A percentile compares a stretch with the other conserved stretches of the same genome.
Evolutionary conservation across 1,140 invertebrate genomes (phyloP).

Genomic region (Camponotus floridanus): DNA sequence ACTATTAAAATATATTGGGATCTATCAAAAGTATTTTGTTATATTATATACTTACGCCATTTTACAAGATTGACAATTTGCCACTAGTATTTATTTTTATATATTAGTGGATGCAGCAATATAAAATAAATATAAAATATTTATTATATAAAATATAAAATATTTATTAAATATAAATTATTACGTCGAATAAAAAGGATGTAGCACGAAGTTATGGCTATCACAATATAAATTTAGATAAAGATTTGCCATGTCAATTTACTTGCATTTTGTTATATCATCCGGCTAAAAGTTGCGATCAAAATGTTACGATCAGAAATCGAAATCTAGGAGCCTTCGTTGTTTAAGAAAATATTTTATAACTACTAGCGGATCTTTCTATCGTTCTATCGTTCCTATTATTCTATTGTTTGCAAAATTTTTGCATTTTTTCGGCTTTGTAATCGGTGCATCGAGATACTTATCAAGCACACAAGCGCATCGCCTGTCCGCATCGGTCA

Average conservation of each 20-base stretch:
- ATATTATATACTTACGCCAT: neutral
- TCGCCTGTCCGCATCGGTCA: constrained; percentile 22
- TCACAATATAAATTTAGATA: constrained; percentile 35
- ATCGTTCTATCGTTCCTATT: neutral
- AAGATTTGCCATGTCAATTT: constrained; percentile 3
- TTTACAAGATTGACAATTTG: neutral
- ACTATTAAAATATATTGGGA: neutral
- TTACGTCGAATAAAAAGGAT: neutral
- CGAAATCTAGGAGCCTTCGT: neutral
- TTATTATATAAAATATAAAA: neutral
- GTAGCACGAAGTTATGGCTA: constrained; percentile 17
- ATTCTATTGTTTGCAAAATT: neutral
- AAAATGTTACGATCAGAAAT: neutral
- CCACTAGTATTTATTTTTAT: constrained; percentile 17
- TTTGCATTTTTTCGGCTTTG: neutral
- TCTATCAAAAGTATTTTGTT: neutral
- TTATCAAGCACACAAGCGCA: constrained; percentile 51
- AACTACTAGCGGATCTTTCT: neutral
- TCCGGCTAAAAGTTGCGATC: neutral
- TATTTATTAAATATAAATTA: constrained; percentile 14
- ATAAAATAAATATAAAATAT: constrained; percentile 26
- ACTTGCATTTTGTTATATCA: constrained; percentile 1
- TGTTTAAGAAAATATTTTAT: neutral
- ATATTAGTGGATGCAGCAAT: neutral
- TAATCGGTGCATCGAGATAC: constrained; percentile 37